These are phyloP conservation scores for Beaufortia kweichowensis DNA, from an alignment of 2,113 vertebrate genomes.

Conservation along the genomic window DNA sequence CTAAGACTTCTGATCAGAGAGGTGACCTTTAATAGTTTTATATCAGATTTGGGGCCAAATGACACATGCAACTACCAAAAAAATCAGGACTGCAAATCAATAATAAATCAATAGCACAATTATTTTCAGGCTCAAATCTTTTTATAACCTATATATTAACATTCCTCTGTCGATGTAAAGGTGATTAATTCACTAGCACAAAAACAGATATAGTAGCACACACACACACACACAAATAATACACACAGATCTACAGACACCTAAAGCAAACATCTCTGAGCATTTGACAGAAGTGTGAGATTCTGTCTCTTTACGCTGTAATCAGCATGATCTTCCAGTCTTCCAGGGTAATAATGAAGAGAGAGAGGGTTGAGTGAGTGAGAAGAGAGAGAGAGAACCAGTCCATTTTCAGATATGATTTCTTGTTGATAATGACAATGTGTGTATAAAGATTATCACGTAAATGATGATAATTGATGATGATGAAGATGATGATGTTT, in stretches of 20 bases:
- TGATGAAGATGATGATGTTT: constrained; percentile 41
- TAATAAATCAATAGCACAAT: constrained; percentile 63
- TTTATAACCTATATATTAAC: constrained; percentile 53
- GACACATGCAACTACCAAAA: constrained; percentile 33
- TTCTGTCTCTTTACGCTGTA: constrained; percentile 21
- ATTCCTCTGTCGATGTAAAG: constrained; percentile 20
- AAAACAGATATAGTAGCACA: constrained; percentile 46
- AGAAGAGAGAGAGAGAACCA: constrained; percentile 67
- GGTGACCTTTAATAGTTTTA: constrained; percentile 26
- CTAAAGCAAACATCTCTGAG: constrained; percentile 15
- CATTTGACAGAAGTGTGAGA: not conserved
- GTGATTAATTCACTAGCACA: constrained; percentile 38
- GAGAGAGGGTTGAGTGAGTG: constrained; percentile 62
- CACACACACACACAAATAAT: not conserved
- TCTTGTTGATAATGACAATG: constrained; percentile 62
- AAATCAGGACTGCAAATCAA: not conserved
- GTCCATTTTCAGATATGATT: constrained; percentile 67
- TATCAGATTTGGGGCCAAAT: constrained; percentile 65
- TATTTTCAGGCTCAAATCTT: constrained; percentile 59
- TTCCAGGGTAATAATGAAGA: constrained; percentile 69
- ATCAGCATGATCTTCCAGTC: constrained; percentile 64
- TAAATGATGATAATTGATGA: constrained; percentile 41
- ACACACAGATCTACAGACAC: constrained; percentile 3
- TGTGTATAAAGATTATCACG: constrained; percentile 46
- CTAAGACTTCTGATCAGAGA: constrained; percentile 37